These are phyloP conservation scores for Melanotaenia maccullochi DNA, from an alignment of 2,797 vertebrate genomes.

Conservation along the genomic window DNA sequence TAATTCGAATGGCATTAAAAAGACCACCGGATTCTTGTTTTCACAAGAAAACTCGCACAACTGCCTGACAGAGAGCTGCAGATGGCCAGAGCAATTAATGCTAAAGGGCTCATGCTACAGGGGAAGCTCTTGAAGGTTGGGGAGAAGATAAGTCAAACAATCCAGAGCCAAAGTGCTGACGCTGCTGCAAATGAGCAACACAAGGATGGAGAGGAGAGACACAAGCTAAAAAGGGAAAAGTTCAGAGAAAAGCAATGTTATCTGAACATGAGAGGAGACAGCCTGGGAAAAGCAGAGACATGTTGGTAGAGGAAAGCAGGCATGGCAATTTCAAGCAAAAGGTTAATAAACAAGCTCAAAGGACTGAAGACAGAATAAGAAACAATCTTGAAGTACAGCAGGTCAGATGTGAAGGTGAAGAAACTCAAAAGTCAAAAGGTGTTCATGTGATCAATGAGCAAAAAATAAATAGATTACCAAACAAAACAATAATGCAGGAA, in stretches of 20 bases:
- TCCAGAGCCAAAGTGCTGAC: conserved; percentile 67
- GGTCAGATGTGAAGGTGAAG: conserved; percentile 41
- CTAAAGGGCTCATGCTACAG: conserved; percentile 79
- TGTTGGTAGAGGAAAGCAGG: conserved; percentile 23
- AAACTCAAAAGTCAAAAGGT: conserved; percentile 3
- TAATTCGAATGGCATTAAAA: conserved; percentile 13
- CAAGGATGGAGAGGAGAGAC: conserved; percentile 42
- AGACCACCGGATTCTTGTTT: conserved; percentile 19
- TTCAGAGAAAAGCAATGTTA: conserved; percentile 25
- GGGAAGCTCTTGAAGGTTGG: conserved; percentile 84
- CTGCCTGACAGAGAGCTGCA: conserved; percentile 46
- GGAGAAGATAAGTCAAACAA: conserved; percentile 76
- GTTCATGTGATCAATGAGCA: conserved; percentile 45
- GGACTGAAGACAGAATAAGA: conserved; percentile 31
- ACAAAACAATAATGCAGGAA: conserved; percentile 11
- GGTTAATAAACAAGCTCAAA: conserved; percentile 30
- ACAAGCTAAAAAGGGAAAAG: conserved; percentile 27
- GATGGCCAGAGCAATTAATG: conserved; percentile 80
- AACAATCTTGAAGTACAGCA: conserved; percentile 39
- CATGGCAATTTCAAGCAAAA: conserved; percentile 32
- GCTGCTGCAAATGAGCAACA: conserved; percentile 44
- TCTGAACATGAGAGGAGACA: conserved; percentile 40
- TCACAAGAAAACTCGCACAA: conserved; percentile 23
- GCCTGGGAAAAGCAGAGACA: conserved; percentile 28
- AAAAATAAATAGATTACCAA: conserved; percentile 62